Conservation (phyloP, 2,113 vertebrate species). For the Percina caprodes region DNA sequence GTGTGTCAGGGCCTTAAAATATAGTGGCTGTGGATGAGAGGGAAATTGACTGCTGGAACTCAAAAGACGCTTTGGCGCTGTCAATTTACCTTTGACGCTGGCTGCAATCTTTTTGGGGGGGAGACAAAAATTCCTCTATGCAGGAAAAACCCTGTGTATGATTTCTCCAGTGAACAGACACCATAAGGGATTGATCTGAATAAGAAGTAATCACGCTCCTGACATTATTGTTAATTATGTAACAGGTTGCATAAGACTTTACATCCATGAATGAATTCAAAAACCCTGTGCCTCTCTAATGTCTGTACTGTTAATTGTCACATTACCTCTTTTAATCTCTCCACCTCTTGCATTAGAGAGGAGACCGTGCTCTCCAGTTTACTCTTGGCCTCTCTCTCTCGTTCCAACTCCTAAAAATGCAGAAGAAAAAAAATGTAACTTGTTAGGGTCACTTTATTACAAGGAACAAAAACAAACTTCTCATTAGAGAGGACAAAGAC, state of each 20-base stretch:
- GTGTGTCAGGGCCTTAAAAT: too few relatives aligned
- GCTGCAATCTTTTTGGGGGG: too few relatives aligned
- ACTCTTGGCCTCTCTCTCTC: conserved; percentile 72
- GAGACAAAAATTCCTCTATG: too few relatives aligned
- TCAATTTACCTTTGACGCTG: too few relatives aligned
- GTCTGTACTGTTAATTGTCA: conserved; percentile 16
- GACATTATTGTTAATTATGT: conserved; percentile 18
- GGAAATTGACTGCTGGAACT: too few relatives aligned
- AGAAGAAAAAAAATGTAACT: conserved; percentile 33
- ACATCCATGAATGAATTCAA: conserved; percentile 21
- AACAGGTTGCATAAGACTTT: conserved; percentile 19
- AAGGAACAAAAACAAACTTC: background rate
- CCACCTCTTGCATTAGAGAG: conserved; percentile 78
- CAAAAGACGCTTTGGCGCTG: too few relatives aligned
- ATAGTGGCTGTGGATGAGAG: too few relatives aligned
- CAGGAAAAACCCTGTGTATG: too few relatives aligned
- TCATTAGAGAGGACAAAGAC: background rate
- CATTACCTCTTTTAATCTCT: conserved; percentile 80
- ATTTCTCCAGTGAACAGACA: too few relatives aligned
- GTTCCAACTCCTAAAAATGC: conserved; percentile 77
- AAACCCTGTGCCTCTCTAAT: conserved; percentile 15
- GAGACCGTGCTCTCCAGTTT: conserved; percentile 75
- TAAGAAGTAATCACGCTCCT: background rate
- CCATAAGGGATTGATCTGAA: background rate
- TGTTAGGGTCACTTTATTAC: background rate